phyloP scores from a whole-genome alignment of 2,888 invertebrate genomes.

The Piscicola geometra region DNA sequence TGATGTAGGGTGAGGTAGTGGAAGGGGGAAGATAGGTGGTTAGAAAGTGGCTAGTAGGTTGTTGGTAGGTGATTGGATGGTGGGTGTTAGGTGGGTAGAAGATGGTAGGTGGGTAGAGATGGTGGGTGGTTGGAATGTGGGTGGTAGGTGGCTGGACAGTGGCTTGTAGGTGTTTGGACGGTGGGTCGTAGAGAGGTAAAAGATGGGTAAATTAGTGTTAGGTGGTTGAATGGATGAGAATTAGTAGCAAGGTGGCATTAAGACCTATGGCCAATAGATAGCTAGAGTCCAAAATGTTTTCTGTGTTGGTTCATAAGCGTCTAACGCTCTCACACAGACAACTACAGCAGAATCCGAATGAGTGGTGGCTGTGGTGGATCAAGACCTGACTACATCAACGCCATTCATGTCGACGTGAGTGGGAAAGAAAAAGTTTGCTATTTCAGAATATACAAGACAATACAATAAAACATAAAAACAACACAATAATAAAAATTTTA shows the following conservation, averaged over 20 bases:
- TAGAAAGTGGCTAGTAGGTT: too few relatives aligned
- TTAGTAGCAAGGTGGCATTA: neutral
- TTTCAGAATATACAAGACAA: too few relatives aligned
- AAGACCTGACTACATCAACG: conserved; percentile 46
- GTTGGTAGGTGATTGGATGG: too few relatives aligned
- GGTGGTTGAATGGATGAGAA: neutral
- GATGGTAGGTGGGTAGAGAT: too few relatives aligned
- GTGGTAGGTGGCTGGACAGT: too few relatives aligned
- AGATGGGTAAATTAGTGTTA: neutral
- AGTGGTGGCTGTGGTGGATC: neutral
- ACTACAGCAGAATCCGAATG: too few relatives aligned
- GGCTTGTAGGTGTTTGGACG: neutral
- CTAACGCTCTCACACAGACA: neutral
- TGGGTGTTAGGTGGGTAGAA: too few relatives aligned
- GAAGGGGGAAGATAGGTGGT: neutral
- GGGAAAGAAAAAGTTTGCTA: too few relatives aligned
- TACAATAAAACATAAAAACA: too few relatives aligned
- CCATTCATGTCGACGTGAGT: conserved; percentile 47
- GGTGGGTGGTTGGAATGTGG: too few relatives aligned
- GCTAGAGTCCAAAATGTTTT: neutral
- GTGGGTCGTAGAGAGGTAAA: neutral
- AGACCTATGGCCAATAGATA: too few relatives aligned
- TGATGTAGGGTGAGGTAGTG: neutral
- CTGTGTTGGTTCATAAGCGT: neutral
- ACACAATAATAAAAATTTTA: too few relatives aligned